These are phyloP conservation scores for Corythornis cristatus DNA, from an alignment of 2,113 vertebrate genomes.

Conservation along the genomic window DNA sequence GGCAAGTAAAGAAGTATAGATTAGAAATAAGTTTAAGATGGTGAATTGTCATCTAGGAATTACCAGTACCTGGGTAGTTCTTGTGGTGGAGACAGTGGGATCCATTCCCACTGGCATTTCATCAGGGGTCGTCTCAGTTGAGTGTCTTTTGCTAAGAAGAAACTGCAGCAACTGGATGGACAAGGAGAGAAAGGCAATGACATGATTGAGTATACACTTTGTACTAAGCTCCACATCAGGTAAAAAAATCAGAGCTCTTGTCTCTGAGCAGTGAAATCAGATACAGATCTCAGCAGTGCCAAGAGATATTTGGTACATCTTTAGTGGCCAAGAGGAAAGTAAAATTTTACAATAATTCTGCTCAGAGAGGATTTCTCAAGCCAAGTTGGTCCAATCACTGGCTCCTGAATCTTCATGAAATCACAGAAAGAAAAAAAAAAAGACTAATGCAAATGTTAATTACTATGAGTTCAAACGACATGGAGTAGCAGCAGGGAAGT, in stretches of 20 bases:
- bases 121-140: no score
- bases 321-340: neutral
- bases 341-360: neutral
- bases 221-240: neutral
- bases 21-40: neutral
- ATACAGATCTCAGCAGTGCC: no score
- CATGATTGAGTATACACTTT: neutral
- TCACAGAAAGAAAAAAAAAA: neutral
- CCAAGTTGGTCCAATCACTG: neutral
- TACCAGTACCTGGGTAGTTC: no score
- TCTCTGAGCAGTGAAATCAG: neutral
- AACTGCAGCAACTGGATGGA: neutral
- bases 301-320: neutral
- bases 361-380: neutral
- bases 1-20: neutral
- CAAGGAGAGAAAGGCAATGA: neutral
- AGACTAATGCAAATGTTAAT: neutral
- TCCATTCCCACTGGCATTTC: neutral
- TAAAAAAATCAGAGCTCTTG: neutral
- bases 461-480: neutral
- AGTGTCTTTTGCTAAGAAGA: neutral
- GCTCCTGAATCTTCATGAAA: neutral
- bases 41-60: neutral
- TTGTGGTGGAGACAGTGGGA: rapidly evolving
- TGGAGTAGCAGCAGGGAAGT: neutral